phyloP scores from a whole-genome alignment of 2,113 vertebrate species.

The Indicator indicator region DNA sequence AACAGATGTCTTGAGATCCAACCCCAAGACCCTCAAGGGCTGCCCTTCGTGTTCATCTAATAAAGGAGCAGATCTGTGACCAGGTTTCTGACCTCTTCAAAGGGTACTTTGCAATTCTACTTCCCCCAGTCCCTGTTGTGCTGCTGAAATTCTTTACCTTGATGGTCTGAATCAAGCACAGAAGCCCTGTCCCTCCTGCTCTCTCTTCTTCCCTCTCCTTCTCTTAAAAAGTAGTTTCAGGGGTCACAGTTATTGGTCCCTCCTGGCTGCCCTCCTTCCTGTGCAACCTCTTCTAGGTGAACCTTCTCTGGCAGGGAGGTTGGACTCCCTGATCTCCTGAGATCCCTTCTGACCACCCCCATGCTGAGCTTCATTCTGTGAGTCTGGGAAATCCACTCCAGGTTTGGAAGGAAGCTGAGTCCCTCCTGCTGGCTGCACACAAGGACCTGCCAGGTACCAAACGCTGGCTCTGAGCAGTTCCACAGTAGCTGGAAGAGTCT shows the following conservation, averaged over 20 bases:
- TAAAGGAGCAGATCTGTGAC: fast-evolving
- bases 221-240: background rate
- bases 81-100: background rate
- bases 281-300: too few species aligned
- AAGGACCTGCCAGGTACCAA: background rate
- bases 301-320: too few species aligned
- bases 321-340: too few species aligned
- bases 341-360: too few species aligned
- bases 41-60: fast-evolving
- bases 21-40: background rate
- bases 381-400: background rate
- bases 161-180: fast-evolving
- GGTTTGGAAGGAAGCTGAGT: fast-evolving
- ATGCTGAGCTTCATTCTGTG: too few species aligned
- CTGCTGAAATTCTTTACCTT: background rate
- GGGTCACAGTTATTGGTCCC: background rate
- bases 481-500: background rate
- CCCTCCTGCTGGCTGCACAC: background rate
- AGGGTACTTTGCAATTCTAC: fast-evolving
- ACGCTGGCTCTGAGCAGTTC: background rate
- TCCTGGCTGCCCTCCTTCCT: too few species aligned
- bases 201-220: background rate
- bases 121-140: fast-evolving
- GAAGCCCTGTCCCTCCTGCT: background rate
- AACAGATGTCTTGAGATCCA: background rate